phyloP scores from a whole-genome alignment of 2,113 vertebrate species.

The Pithys albifrons region DNA sequence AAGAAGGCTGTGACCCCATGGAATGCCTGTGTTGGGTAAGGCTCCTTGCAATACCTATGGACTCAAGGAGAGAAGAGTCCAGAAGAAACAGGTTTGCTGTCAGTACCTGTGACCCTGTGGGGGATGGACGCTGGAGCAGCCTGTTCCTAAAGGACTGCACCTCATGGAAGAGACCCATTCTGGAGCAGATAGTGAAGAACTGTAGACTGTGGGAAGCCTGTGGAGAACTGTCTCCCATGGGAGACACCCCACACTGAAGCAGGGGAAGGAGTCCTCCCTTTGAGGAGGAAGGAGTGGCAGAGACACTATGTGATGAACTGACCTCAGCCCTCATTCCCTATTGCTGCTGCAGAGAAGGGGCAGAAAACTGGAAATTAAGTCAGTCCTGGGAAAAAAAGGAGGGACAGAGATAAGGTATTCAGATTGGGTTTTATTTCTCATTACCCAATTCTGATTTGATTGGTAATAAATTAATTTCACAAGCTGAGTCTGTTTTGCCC shows the following conservation, averaged over 20 bases:
- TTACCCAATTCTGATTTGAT: neutral
- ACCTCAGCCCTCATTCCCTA: neutral
- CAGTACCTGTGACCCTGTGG: neutral
- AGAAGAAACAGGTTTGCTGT: neutral
- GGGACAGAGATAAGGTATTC: neutral
- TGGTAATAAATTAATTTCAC: neutral
- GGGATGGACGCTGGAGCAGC: neutral
- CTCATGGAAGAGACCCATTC: rapidly evolving
- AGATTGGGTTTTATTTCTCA: neutral
- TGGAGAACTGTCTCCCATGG: neutral
- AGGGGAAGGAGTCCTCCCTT: neutral
- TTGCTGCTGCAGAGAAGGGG: neutral
- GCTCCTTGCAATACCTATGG: neutral
- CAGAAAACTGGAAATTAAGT: neutral
- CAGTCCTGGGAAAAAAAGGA: neutral
- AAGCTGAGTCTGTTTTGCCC: neutral
- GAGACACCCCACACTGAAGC: neutral
- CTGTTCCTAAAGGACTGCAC: rapidly evolving
- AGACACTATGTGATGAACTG: neutral
- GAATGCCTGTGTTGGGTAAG: neutral
- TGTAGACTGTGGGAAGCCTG: neutral
- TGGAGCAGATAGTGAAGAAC: neutral
- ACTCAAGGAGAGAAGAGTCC: neutral
- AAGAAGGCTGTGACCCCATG: neutral
- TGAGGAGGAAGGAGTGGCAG: neutral